Base-by-base conservation (phyloP, 2,797 vertebrate species). In the Choloepus didactylus region DNA sequence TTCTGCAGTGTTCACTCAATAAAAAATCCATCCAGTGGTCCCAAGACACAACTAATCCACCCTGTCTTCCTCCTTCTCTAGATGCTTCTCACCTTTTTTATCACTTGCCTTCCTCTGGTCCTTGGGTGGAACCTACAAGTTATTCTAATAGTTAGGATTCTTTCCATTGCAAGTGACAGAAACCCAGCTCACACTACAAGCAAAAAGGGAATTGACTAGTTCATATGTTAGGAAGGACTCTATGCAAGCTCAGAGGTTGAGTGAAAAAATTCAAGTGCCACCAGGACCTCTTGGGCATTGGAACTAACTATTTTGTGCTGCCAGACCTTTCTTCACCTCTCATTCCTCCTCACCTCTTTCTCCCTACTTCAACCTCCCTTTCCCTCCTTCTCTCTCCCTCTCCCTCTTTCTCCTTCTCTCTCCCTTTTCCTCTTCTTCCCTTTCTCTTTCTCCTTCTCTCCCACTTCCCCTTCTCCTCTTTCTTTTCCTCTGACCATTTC, bases 351-450 rank as follows among this genome's bases (percentile, higher is more conserved):
- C 14, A 2, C 5, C 11, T 25, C 19, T 1, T 6, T 9, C 19
- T 4, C 4, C 10, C 38, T n/a, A 3, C 1, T 41, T 27, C 18
- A 2, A 5, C 10, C 29, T 9, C 8, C 0, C 3, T 44, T 4
- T 3, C 29, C 14, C 16, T 18, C 29, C 5, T 62, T 29, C 3
- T 19, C 2, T 46, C 35, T 46, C 18, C 27, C 31, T 6, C 35
- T 6, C 29, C 25, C 10, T 21, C 15, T 29, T 9, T 62, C 10
- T 46, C 41, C 6, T 10, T 29, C 15, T 27, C 10, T 12, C 12
- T 41, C 9, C 5, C 9, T 25, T 21, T 23, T 8, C 21, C 15
- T 6, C 1, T 9, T 31, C 11, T 7, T 27, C 5, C 5, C 1
- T 11, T 21, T 46, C 64, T 18, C 19, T 9, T 15, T 3, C 31